phyloP scores from a whole-genome alignment of 2,888 invertebrate species.

The Oligia fasciuncula region DNA sequence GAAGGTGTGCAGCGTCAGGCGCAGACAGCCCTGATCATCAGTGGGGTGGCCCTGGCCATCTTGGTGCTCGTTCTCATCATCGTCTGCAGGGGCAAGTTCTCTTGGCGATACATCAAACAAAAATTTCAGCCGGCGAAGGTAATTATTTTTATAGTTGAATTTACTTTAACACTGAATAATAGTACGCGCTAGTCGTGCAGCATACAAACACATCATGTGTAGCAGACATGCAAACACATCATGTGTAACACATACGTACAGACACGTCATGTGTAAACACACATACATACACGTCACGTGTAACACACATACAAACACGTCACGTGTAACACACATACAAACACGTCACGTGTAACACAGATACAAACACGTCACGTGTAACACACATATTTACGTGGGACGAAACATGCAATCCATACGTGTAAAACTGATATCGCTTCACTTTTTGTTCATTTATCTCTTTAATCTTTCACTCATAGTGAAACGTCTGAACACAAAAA shows the following conservation, averaged over 20 bases:
- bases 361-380: not conserved
- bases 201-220: not conserved
- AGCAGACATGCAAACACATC: no score
- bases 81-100: conserved; percentile 80
- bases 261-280: no score
- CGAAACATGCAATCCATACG: not conserved
- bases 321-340: not conserved
- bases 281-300: no score
- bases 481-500: not conserved
- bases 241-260: not conserved
- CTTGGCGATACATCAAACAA: conserved; percentile 85
- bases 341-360: not conserved
- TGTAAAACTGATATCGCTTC: not conserved
- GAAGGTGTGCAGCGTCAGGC: conserved; percentile 85
- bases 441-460: not conserved
- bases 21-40: conserved; percentile 83
- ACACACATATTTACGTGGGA: not conserved
- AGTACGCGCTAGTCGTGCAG: not conserved
- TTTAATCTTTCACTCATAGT: not conserved
- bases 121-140: conserved; percentile 87
- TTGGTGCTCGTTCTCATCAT: conserved; percentile 80
- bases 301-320: not conserved
- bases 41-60: conserved; percentile 82
- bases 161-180: not conserved
- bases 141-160: conserved; percentile 20